Conservation (phyloP, 2,113 vertebrate species). For the Micromys minutus region DNA sequence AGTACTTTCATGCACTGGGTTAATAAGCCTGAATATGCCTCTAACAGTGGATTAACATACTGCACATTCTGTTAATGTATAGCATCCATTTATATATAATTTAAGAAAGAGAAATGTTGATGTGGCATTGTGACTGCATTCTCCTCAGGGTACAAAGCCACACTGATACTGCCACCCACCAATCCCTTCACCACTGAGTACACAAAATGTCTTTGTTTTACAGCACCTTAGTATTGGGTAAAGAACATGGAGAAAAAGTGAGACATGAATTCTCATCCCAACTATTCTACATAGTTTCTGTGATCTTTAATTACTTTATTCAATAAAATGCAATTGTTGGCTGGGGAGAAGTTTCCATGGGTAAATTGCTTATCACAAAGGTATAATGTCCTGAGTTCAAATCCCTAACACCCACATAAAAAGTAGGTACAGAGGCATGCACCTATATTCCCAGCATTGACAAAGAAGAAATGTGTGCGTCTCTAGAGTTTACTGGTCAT, state of each 20-base stretch:
- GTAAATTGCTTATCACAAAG: background rate
- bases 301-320: background rate
- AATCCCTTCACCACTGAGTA: slow-evolving; percentile 18
- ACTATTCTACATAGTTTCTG: slow-evolving; percentile 10
- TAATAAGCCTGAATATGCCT: slow-evolving; percentile 32
- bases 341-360: background rate
- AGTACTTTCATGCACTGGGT: background rate
- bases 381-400: background rate
- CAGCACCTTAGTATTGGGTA: background rate
- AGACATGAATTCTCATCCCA: slow-evolving; percentile 17
- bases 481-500: background rate
- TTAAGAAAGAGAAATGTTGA: background rate
- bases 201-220: slow-evolving; percentile 39
- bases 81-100: slow-evolving; percentile 49
- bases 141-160: slow-evolving; percentile 47
- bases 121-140: slow-evolving; percentile 15
- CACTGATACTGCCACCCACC: slow-evolving; percentile 23
- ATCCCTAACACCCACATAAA: background rate
- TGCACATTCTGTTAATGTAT: background rate
- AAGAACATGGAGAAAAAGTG: slow-evolving; percentile 22
- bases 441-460: background rate
- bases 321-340: slow-evolving; percentile 14
- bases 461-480: background rate
- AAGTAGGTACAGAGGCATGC: background rate
- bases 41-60: background rate